phyloP scores from a whole-genome alignment of 2,113 vertebrate genomes.

The Polyodon spathula region DNA sequence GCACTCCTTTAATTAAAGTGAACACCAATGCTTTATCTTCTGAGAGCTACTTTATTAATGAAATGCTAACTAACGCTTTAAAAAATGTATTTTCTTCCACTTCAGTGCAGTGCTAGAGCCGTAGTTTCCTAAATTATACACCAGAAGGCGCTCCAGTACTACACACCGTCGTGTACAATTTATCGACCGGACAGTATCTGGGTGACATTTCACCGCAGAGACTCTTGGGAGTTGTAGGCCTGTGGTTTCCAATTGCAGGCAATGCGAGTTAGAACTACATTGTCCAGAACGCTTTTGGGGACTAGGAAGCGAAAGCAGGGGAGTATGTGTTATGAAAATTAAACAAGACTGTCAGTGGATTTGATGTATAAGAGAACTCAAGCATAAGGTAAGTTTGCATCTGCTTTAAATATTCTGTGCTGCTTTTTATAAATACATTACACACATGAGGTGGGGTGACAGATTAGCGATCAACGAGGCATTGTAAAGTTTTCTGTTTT shows the following conservation, averaged over 20 bases:
- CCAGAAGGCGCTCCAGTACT: neutral
- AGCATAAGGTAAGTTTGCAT: neutral
- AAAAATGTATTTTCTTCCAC: too few species aligned
- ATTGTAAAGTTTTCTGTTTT: too few species aligned
- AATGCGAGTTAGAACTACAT: neutral
- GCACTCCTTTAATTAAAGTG: too few species aligned
- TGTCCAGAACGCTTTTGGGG: neutral
- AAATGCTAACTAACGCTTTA: too few species aligned
- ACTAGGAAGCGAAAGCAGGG: neutral
- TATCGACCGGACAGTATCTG: too few species aligned
- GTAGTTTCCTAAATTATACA: too few species aligned
- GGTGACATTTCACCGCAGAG: neutral
- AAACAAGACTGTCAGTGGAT: neutral
- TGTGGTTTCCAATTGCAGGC: neutral
- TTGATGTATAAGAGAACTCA: neutral
- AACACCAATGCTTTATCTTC: too few species aligned
- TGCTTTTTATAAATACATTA: too few species aligned
- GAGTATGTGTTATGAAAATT: neutral
- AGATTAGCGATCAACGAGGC: too few species aligned
- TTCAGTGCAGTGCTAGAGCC: too few species aligned
- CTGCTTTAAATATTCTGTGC: slow-evolving; percentile 43
- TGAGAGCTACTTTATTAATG: too few species aligned
- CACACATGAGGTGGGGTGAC: too few species aligned
- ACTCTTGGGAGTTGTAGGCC: neutral
- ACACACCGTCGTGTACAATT: neutral